Percentiles rank a stretch among this genome's conserved stretches.
These are phyloP conservation scores for Tympanoctomys barrerae DNA, from an alignment of 2,797 vertebrate species.

Conservation along the genomic window DNA sequence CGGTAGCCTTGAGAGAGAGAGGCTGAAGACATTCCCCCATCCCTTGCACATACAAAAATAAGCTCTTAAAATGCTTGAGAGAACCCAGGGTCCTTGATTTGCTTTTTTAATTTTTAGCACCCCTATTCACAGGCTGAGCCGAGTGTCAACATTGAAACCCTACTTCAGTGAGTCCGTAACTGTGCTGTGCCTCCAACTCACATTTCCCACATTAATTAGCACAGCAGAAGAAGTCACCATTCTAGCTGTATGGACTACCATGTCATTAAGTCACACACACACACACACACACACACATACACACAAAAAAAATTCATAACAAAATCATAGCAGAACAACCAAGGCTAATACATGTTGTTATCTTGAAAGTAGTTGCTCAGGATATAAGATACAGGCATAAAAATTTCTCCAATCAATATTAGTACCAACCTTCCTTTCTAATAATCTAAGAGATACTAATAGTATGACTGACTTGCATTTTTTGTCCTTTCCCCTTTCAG, in stretches of 20 bases:
- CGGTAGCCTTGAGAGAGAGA: not conserved
- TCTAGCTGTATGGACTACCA: not conserved
- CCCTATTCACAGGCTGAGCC: not conserved
- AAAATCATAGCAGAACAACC: no score
- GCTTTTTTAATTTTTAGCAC: not conserved
- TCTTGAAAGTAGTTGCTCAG: no score
- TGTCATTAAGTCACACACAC: not conserved
- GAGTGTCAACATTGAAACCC: not conserved
- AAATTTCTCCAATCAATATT: no score
- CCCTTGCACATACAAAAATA: not conserved
- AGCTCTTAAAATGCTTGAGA: not conserved
- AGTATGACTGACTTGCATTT: no score
- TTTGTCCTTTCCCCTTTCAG: no score
- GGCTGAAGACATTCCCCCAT: not conserved
- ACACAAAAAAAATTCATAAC: no score
- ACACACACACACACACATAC: no score
- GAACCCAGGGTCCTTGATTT: not conserved
- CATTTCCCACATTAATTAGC: not conserved
- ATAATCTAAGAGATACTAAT: no score
- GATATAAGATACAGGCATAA: no score
- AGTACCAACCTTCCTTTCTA: no score
- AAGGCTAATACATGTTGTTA: no score
- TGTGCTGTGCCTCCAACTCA: not conserved
- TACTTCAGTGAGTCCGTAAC: not conserved
- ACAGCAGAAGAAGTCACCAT: not conserved